These are phyloP conservation scores for Oryzias celebensis DNA, from an alignment of 2,113 vertebrate species.

Conservation along the genomic window DNA sequence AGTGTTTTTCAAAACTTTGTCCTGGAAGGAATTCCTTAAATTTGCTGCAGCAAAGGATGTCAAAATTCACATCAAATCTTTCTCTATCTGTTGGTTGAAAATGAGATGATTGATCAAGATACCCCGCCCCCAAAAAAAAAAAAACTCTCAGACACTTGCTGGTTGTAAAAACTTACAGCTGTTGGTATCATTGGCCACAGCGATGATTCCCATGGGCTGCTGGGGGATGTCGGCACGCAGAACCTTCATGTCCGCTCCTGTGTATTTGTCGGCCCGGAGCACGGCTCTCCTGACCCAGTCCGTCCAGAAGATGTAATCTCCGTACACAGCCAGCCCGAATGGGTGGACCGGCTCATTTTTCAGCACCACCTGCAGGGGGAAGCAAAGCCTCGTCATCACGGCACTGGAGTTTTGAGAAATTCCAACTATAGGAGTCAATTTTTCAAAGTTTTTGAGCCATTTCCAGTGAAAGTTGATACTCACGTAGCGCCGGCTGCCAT, in stretches of 20 bases:
- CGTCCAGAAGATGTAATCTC: constrained; percentile 98
- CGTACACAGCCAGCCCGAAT: constrained; percentile 92
- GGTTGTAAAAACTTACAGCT: constrained; percentile 85
- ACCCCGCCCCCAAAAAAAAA: too few species aligned
- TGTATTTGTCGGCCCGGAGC: constrained; percentile 92
- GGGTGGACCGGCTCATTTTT: constrained; percentile 96
- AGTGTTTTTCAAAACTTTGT: too few species aligned
- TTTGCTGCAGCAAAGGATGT: too few species aligned
- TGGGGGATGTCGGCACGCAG: constrained; percentile 96
- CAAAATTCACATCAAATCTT: too few species aligned
- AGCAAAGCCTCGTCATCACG: constrained; percentile 11
- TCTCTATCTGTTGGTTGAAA: too few species aligned
- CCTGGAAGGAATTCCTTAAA: too few species aligned
- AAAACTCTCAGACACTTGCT: background rate
- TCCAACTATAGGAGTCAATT: background rate
- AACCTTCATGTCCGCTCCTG: constrained; percentile 92
- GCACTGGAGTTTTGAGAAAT: constrained; percentile 1
- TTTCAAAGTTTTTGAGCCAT: too few species aligned
- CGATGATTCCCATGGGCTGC: constrained; percentile 98
- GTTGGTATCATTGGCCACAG: constrained; percentile 97
- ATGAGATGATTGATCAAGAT: too few species aligned
- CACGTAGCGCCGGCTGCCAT: constrained; percentile 88
- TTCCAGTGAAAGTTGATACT: constrained; percentile 61
- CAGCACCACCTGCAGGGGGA: constrained; percentile 85
- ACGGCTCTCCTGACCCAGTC: constrained; percentile 97